Evolutionary conservation across 1,140 invertebrate genomes (phyloP), one percentile per base, ranked within the genome.

Genomic region (Eumaeus atala): DNA sequence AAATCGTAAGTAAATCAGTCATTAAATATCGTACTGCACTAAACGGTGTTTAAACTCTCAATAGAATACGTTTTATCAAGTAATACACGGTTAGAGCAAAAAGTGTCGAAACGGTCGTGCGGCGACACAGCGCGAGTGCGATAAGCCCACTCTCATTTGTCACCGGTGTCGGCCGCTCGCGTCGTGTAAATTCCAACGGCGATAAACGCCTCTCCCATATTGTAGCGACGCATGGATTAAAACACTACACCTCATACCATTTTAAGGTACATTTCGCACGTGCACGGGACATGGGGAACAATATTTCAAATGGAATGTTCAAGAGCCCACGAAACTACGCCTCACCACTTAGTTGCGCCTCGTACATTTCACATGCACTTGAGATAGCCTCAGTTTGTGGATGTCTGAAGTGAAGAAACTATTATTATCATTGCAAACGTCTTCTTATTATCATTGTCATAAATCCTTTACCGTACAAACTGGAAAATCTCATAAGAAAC

Each of bases 111-210:
- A 66, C 67, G 70, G 59, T 65, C 64, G 63, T 60, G 62, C 64
- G 61, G 59, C 69, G 64, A 71, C 66, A 69, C 54, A 58, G 51
- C 59, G 62, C 61, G 52, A 57, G 59, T 14, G 52, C 65, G 81
- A 83, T 84, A 84, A 84, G 71, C 68, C 55, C 62, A 59, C 76
- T 61, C 73, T 80, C 81, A 81, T 84, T 84, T 84, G 81, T 84
- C 81, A 81, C 78, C 64, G 64, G 59, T 54, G 71, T 64, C 70
- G 67, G 68, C 67, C 70, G 70, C 62, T 64, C 53, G 67, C 67
- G 71, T 66, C 78, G 74, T 81, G 81, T 81, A 79, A 75, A 84
- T 84, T 84, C 81, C 67, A 63, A 58, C 61, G 53, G 57, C 74
- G 76, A 81, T 81, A 80, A 79, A 76, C 70, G 61, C 65, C 64